Evolutionary conservation across 2,888 invertebrate genomes (phyloP).

Genomic region (Drosophila anceps): DNA sequence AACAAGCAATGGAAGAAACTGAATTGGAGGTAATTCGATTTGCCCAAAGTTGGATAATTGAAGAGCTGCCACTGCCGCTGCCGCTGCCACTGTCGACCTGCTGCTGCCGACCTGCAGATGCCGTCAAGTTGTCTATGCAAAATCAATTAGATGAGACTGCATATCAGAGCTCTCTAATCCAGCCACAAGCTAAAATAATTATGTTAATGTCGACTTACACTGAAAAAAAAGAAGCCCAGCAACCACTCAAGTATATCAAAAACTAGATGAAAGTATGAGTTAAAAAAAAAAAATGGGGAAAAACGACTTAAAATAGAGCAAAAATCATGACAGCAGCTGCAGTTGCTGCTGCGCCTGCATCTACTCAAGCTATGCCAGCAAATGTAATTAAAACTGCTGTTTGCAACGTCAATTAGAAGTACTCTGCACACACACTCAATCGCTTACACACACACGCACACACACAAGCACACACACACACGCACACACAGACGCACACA

Average conservation of each 20-base stretch:
- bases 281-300: not conserved
- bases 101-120: conserved; percentile 4
- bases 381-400: conserved; percentile 78
- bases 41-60: conserved; percentile 60
- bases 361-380: conserved; percentile 35
- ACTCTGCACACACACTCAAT: conserved; percentile 33
- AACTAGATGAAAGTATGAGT: conserved; percentile 1
- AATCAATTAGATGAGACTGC: conserved; percentile 64
- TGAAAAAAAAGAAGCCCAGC: not conserved
- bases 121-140: conserved; percentile 30
- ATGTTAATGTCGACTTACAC: conserved; percentile 11
- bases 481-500: conserved; percentile 20
- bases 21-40: conserved; percentile 55
- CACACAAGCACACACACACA: conserved; percentile 1
- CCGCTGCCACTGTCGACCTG: not conserved
- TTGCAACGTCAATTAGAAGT: conserved; percentile 73
- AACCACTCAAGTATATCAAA: conserved; percentile 14
- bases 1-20: conserved; percentile 3
- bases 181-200: conserved; percentile 9
- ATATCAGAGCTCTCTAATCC: conserved; percentile 5
- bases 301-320: conserved; percentile 8
- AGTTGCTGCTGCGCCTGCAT: not conserved
- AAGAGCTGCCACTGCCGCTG: conserved; percentile 38
- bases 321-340: conserved; percentile 5
- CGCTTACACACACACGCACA: conserved; percentile 8